Percentiles rank a stretch among this genome's conserved stretches.
Conservation (phyloP, 2,888 invertebrate genomes). For the Gortyna flavago region DNA sequence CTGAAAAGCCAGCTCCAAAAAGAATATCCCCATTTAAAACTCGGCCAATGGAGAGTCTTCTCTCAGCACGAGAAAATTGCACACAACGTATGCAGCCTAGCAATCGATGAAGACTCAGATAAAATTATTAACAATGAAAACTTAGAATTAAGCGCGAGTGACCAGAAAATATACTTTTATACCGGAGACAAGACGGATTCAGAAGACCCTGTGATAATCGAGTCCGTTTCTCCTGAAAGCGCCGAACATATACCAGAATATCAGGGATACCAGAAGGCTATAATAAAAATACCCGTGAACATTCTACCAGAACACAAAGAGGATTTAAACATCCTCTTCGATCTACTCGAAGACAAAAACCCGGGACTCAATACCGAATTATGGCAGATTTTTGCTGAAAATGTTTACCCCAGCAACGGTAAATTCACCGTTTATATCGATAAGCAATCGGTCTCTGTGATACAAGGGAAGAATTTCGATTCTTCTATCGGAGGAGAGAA, state of each 20-base stretch:
- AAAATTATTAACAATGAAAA: constrained; percentile 30
- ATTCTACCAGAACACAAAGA: constrained; percentile 82
- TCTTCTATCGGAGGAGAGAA: constrained; percentile 79
- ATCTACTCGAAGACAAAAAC: constrained; percentile 83
- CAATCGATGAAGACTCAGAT: constrained; percentile 25
- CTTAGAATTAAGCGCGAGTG: constrained; percentile 25
- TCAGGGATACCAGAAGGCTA: constrained; percentile 74
- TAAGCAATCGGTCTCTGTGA: constrained; percentile 77
- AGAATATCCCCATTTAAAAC: constrained; percentile 51
- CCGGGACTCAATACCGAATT: constrained; percentile 83
- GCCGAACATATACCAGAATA: constrained; percentile 57
- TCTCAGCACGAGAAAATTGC: constrained; percentile 27
- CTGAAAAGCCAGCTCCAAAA: constrained; percentile 29
- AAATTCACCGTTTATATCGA: constrained; percentile 80
- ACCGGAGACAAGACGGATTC: constrained; percentile 40
- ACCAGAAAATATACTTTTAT: constrained; percentile 43
- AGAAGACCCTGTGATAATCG: constrained; percentile 67
- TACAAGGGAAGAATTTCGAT: constrained; percentile 78
- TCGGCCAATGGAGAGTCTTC: constrained; percentile 48
- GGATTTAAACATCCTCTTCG: constrained; percentile 82
- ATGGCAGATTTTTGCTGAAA: constrained; percentile 78
- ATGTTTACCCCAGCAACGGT: constrained; percentile 76
- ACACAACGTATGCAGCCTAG: constrained; percentile 22
- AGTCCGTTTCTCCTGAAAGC: constrained; percentile 64
- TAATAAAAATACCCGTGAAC: constrained; percentile 77